A percentile compares a stretch with the other conserved stretches of the same genome.
Conservation (phyloP, 2,797 vertebrate genomes). For the Sebastiscus tertius region DNA sequence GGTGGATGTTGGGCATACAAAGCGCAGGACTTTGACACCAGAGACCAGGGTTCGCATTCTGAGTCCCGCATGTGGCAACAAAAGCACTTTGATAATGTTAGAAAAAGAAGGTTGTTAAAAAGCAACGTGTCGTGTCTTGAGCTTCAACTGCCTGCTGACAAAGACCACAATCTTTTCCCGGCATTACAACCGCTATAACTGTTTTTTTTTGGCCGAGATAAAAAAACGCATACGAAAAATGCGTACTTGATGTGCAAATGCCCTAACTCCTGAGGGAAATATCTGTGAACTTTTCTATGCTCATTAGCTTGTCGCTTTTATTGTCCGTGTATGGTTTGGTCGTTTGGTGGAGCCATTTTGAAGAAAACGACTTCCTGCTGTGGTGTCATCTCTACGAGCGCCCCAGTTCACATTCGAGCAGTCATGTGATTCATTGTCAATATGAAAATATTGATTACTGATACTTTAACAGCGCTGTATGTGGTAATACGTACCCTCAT, state of each 20-base stretch:
- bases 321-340: not conserved
- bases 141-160: too few relatives aligned
- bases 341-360: not conserved
- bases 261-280: too few relatives aligned
- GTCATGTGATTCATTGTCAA: not conserved
- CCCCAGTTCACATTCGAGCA: not conserved
- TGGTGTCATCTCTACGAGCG: not conserved
- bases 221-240: too few relatives aligned
- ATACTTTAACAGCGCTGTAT: not conserved
- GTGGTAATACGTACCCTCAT: not conserved
- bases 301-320: not conserved
- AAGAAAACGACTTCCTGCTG: not conserved
- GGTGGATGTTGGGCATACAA: not conserved
- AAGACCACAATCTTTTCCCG: not conserved
- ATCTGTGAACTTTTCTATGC: too few relatives aligned
- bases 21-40: not conserved
- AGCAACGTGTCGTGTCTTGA: too few relatives aligned
- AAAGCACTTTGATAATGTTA: not conserved
- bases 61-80: not conserved
- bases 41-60: not conserved
- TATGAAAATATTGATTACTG: not conserved
- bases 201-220: not conserved
- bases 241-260: too few relatives aligned
- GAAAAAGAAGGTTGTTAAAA: not conserved
- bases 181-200: not conserved